Conservation (phyloP, 2,113 vertebrate species). For the Penelope pileata region DNA sequence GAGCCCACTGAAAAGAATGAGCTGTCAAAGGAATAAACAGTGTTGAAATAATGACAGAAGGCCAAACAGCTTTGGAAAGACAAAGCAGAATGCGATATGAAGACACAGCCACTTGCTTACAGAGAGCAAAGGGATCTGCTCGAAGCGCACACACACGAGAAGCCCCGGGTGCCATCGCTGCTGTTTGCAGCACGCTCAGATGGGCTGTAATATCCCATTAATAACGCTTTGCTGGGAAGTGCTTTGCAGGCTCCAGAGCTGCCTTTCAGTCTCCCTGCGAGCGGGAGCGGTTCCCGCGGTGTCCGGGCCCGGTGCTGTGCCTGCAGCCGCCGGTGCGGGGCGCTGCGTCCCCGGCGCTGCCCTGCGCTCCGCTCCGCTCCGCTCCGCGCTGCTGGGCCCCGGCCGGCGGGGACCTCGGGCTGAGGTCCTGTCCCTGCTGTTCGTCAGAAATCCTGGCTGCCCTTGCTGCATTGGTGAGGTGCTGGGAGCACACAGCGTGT, state of each 20-base stretch:
- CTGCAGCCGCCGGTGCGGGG: background rate
- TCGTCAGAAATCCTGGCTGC: background rate
- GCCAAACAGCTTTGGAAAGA: conserved; percentile 33
- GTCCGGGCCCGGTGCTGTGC: background rate
- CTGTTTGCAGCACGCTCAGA: conserved; percentile 29
- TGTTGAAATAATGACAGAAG: conserved; percentile 54
- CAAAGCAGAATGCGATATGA: background rate
- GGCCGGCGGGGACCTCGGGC: background rate
- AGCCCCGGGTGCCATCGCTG: background rate
- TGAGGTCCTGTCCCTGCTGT: background rate
- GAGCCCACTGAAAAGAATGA: conserved; percentile 64
- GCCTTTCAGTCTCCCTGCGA: background rate
- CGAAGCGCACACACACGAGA: conserved; percentile 40
- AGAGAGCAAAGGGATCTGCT: conserved; percentile 34
- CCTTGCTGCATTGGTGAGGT: background rate
- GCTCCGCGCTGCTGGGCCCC: too few relatives aligned
- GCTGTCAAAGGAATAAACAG: conserved; percentile 65
- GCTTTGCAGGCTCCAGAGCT: background rate
- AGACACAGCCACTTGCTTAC: background rate
- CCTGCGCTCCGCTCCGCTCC: background rate
- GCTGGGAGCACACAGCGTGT: background rate
- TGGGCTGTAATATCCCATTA: conserved; percentile 26
- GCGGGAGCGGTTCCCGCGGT: background rate
- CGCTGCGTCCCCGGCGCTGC: background rate
- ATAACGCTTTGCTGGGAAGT: background rate